Evolutionary conservation across 2,888 invertebrate genomes (phyloP).

Genomic region (Cryptus armator): DNA sequence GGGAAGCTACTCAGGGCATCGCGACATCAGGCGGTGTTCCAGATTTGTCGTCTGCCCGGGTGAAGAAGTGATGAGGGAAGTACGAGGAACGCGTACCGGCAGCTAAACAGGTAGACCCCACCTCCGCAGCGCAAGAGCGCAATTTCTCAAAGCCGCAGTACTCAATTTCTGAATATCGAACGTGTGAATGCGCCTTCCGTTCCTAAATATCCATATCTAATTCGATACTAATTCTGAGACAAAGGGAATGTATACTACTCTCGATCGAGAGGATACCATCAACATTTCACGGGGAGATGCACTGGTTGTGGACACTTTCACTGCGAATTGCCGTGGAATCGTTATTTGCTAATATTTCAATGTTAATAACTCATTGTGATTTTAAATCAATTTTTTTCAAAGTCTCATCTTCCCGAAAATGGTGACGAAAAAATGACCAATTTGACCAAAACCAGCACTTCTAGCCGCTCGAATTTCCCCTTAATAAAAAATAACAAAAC

Average conservation of each 20-base stretch:
- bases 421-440: too few species aligned
- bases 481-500: too few species aligned
- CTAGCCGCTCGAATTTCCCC: too few species aligned
- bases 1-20: slow-evolving; percentile 39
- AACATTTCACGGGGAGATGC: too few species aligned
- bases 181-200: not conserved
- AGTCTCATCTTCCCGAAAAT: too few species aligned
- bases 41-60: slow-evolving; percentile 64
- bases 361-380: too few species aligned
- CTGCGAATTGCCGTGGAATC: too few species aligned
- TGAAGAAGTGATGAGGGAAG: slow-evolving; percentile 13
- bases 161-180: slow-evolving; percentile 1
- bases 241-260: not conserved
- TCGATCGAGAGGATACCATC: too few species aligned
- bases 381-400: too few species aligned
- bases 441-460: too few species aligned
- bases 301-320: too few species aligned
- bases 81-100: not conserved
- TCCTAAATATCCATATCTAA: not conserved
- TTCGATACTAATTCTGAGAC: not conserved
- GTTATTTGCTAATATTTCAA: too few species aligned
- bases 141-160: not conserved
- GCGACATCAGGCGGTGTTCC: slow-evolving; percentile 71
- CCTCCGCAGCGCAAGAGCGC: not conserved
- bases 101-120: not conserved